Base-by-base conservation (phyloP, 2,888 invertebrate genomes). In the Pachycephus smyrnensis region DNA sequence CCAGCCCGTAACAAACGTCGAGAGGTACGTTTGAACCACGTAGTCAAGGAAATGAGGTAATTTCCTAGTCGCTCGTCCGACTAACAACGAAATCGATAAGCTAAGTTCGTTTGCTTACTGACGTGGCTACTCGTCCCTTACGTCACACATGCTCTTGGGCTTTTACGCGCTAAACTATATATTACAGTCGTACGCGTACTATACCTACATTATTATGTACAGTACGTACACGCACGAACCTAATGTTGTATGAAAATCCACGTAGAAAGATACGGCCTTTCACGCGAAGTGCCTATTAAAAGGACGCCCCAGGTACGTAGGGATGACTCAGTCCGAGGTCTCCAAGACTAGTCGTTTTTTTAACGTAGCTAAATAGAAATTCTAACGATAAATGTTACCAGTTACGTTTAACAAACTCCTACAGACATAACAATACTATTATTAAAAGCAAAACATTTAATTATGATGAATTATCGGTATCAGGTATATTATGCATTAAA, bases 71-170 rank as follows among this genome's bases (percentile, higher is more conserved):
- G 71, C 31, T 71, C 71, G 71, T 71, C 71, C n/a, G 71, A 31
- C 71, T 15, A 31, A 71, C 71, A 31, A 36, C 74, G 74, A 36
- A 15, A 35, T 74, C 74, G 74, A 33, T 35, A 74, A 36, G 74
- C 74, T 32, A n/a, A 74, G 74, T 74, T 74, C 74, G 74, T 74
- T 74, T 35, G 23, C 74, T 35, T 23, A 30, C 33, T 74, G 74
- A 74, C 74, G 74, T 74, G 36, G 74, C 74, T 23, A 33, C 12
- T 33, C 6, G 31, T 71, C 71, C 32, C 31, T 33, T 71, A 23
- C 71, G 71, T 71, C 71, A 71, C 32, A 71, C 11, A 33, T 31
- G 31, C 31, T 55, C 55, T 23, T 23, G 55, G 23, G 9, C 55
- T 55, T 23, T 55, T 55, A 6, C 55, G 23, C 15, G 15, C 23